Conservation (phyloP, 2,797 vertebrate species). For the Nannoperca australis region DNA sequence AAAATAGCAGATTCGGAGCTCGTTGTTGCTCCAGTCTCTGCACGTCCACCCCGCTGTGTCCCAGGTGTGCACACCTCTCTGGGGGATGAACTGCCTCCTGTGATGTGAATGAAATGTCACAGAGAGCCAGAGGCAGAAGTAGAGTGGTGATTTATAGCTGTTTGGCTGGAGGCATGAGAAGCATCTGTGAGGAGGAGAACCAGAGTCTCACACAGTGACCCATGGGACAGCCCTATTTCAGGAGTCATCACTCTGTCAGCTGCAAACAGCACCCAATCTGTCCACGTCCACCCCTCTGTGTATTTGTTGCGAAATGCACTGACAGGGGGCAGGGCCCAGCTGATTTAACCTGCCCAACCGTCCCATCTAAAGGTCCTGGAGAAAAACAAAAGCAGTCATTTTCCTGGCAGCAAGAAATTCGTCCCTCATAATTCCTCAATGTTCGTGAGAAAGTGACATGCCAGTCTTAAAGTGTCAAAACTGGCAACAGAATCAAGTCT, state of each 20-base stretch:
- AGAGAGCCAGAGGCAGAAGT: conserved; percentile 43
- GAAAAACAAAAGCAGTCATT: conserved; percentile 59
- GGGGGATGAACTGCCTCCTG: conserved; percentile 45
- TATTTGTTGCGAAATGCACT: conserved; percentile 24
- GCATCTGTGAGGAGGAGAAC: conserved; percentile 42
- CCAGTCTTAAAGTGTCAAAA: conserved; percentile 3
- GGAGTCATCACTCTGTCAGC: conserved; percentile 58
- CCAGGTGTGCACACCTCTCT: conserved; percentile 55
- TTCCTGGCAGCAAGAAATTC: conserved; percentile 60
- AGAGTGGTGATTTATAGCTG: conserved; percentile 44
- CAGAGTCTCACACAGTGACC: conserved; percentile 32
- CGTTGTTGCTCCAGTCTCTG: conserved; percentile 19
- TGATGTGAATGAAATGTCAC: conserved; percentile 62
- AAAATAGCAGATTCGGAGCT: conserved; percentile 24
- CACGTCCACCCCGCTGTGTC: conserved; percentile 27
- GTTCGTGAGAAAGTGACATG: conserved; percentile 30
- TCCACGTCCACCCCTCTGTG: conserved; percentile 22
- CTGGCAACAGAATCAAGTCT: conserved; percentile 18
- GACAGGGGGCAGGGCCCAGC: conserved; percentile 15
- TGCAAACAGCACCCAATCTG: conserved; percentile 27
- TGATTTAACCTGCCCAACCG: conserved; percentile 51
- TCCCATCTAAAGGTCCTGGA: conserved; percentile 30
- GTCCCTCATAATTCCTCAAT: conserved; percentile 43
- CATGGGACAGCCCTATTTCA: conserved; percentile 59
- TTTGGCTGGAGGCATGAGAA: conserved; percentile 48